phyloP scores from a whole-genome alignment of 1,140 invertebrate genomes.

The Phymastichus coffea region DNA sequence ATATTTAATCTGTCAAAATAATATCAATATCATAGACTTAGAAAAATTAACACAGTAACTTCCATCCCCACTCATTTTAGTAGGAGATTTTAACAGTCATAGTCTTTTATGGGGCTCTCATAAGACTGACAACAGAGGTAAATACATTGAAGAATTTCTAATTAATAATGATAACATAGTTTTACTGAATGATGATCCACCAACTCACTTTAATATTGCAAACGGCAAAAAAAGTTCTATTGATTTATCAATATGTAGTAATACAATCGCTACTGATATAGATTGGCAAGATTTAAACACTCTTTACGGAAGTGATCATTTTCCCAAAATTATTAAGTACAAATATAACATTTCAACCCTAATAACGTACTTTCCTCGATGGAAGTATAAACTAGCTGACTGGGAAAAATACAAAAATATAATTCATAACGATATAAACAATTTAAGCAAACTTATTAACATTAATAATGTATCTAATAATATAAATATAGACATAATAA shows the following conservation, averaged over 20 bases:
- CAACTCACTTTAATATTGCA: conserved; percentile 34
- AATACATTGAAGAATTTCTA: conserved; percentile 32
- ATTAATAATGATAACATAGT: conserved; percentile 28
- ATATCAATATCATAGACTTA: conserved; percentile 24
- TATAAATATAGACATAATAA: conserved; percentile 25
- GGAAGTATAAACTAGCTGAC: conserved; percentile 34
- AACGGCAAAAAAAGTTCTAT: conserved; percentile 31
- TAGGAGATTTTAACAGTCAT: conserved; percentile 43
- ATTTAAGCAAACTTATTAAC: conserved; percentile 24
- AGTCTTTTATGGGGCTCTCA: conserved; percentile 39
- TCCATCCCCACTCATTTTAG: conserved; percentile 29
- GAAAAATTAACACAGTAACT: conserved; percentile 36
- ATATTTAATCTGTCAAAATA: conserved; percentile 23
- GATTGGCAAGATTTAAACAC: conserved; percentile 35
- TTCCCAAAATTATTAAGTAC: conserved; percentile 34
- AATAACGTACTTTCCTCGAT: conserved; percentile 1
- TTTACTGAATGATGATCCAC: conserved; percentile 34
- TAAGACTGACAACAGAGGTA: conserved; percentile 35
- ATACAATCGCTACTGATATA: conserved; percentile 30
- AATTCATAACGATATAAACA: conserved; percentile 5
- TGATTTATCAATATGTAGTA: conserved; percentile 34
- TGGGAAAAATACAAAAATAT: conserved; percentile 30
- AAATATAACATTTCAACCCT: background rate
- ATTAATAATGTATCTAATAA: background rate
- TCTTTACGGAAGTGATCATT: conserved; percentile 39